These are phyloP conservation scores for Apamea monoglypha DNA, from an alignment of 2,888 invertebrate genomes.

Conservation along the genomic window DNA sequence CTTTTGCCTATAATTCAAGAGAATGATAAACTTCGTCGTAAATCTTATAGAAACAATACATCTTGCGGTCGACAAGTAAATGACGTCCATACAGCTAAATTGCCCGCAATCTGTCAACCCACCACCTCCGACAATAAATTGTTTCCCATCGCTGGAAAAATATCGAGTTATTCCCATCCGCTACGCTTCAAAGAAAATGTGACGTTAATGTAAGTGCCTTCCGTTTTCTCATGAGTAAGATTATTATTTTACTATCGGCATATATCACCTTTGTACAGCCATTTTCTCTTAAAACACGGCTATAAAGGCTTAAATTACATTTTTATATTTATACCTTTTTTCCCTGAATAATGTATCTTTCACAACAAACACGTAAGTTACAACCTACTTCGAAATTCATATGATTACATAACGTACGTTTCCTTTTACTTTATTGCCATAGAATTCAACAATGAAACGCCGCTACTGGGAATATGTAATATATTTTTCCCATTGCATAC, in stretches of 20 bases:
- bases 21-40: constrained; percentile 29
- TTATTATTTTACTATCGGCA: constrained; percentile 26
- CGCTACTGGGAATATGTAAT: constrained; percentile 8
- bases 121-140: constrained; percentile 39
- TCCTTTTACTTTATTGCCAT: constrained; percentile 41
- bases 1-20: constrained; percentile 1
- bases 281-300: constrained; percentile 14
- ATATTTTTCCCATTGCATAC: constrained; percentile 45
- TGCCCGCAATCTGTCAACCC: constrained; percentile 57
- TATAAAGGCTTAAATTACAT: constrained; percentile 13
- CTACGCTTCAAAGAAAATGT: constrained; percentile 25
- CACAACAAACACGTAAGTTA: constrained; percentile 21
- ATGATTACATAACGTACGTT: constrained; percentile 33
- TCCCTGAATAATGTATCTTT: constrained; percentile 4
- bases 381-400: constrained; percentile 19
- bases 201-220: constrained; percentile 17
- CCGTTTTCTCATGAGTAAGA: constrained; percentile 25
- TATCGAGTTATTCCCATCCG: constrained; percentile 42
- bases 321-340: neutral
- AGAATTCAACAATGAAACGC: constrained; percentile 27
- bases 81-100: constrained; percentile 36
- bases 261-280: constrained; percentile 20
- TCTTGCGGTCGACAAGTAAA: constrained; percentile 38
- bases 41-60: constrained; percentile 38
- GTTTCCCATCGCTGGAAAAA: constrained; percentile 45